These are phyloP conservation scores for Pheucticus melanocephalus DNA, from an alignment of 2,113 vertebrate genomes.

Conservation along the genomic window DNA sequence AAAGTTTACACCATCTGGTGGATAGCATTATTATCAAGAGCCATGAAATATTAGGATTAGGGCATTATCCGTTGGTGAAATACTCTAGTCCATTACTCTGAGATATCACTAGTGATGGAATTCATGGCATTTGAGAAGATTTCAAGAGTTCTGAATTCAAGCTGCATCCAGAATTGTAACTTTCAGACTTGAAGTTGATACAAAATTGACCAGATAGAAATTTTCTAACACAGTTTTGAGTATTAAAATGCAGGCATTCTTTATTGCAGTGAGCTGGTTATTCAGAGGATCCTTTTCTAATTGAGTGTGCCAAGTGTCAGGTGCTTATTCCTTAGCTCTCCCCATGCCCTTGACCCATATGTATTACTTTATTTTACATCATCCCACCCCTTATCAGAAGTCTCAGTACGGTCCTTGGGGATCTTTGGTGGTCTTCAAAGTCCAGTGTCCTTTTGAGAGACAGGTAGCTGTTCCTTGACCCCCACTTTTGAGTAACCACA, in stretches of 20 bases:
- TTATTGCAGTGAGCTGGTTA: background rate
- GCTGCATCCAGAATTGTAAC: background rate
- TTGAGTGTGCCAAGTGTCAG: accelerated
- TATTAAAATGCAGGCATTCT: background rate
- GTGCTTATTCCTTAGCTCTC: background rate
- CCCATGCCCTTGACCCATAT: background rate
- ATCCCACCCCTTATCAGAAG: background rate
- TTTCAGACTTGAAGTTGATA: background rate
- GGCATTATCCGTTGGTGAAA: background rate
- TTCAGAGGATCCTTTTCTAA: background rate
- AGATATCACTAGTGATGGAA: background rate
- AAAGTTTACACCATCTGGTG: background rate
- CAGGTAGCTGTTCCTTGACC: background rate
- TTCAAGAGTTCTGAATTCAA: background rate
- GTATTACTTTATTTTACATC: background rate
- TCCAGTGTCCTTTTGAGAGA: background rate
- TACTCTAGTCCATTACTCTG: background rate
- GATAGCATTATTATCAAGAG: background rate
- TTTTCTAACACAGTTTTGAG: background rate
- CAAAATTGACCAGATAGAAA: background rate
- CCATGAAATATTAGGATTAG: background rate
- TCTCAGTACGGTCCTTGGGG: background rate
- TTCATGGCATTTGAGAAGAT: background rate
- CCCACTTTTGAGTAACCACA: background rate
- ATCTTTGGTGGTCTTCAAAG: background rate